Base-by-base conservation (phyloP, 2,797 vertebrate species). In the Microcaecilia unicolor region DNA sequence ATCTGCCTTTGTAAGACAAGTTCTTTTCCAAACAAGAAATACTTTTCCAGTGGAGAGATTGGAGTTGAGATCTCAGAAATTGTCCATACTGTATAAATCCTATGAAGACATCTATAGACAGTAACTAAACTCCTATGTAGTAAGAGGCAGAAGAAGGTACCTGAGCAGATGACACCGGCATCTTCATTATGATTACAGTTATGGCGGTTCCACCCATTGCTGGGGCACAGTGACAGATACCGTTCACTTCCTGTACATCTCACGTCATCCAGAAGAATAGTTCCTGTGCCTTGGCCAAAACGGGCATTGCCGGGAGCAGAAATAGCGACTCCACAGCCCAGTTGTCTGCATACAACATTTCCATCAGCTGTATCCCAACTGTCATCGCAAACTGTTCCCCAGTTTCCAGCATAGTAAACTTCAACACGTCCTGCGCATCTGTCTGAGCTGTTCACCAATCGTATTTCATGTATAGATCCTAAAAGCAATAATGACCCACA, bases 351-450 rank as follows among this genome's bases (percentile, higher is more conserved):
- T 13, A 41, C 38, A 6, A 41, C 30, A 18, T 5, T 14, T 15
- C 38, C 38, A 5, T 29, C 24, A 20, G 28, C n/a, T 11, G 41
- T 10, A 25, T 19, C 11, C 38, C 38, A 41, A 4, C 21, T 15
- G 30, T 41, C 38, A 25, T 41, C 38, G 27, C 38, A 41, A 18
- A 41, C 38, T 4, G 38, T 41, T 16, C 38, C 38, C 38, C 38
- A 41, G 6, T 12, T 14, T 21, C 23, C 30, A 8, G 16, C 23
- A 24, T 33, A 27, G 6, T 1, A 22, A 9, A 41, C 24, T 21
- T 41, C 30, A 9, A 41, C 18, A 15, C 38, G 38, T 12, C 38
- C 38, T 14, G 26, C 24, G 20, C 38, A 41, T 10, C 6, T 18
- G 12, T 25, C 18, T 13, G 14, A 33, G 13, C 38, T 38, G 27